Evolutionary conservation across 2,797 vertebrate genomes (phyloP).

Genomic region (Esox lucius): DNA sequence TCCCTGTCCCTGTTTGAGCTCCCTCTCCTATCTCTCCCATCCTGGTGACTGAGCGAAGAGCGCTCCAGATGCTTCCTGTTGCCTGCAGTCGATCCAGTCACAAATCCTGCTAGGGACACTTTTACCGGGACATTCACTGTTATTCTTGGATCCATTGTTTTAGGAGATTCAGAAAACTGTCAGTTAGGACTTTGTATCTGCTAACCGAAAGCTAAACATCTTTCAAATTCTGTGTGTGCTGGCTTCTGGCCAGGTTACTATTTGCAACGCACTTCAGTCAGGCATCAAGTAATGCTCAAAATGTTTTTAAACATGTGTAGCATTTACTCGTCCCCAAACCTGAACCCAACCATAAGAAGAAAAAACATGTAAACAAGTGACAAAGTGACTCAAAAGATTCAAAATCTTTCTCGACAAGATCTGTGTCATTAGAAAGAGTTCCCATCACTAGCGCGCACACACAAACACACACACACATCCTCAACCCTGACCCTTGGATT

Average conservation of each 20-base stretch:
- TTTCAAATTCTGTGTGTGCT: conserved; percentile 37
- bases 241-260: not conserved
- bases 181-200: conserved; percentile 38
- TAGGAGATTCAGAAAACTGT: conserved; percentile 29
- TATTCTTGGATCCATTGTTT: conserved; percentile 62
- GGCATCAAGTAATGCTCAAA: not conserved
- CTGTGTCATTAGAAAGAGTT: too few species aligned
- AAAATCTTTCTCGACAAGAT: too few species aligned
- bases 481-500: not conserved
- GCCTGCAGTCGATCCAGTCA: conserved; percentile 62
- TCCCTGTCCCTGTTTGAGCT: conserved; percentile 37
- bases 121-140: conserved; percentile 32
- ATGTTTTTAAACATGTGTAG: not conserved
- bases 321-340: not conserved
- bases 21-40: conserved; percentile 30
- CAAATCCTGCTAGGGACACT: conserved; percentile 34
- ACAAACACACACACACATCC: conserved; percentile 41
- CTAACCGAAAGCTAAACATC: conserved; percentile 23
- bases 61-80: conserved; percentile 73
- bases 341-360: not conserved
- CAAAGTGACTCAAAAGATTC: too few species aligned
- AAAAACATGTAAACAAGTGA: too few species aligned
- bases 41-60: conserved; percentile 56
- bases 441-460: too few species aligned
- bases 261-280: not conserved